Base-by-base conservation (phyloP, 2,888 invertebrate species). In the Mystacides longicornis region DNA sequence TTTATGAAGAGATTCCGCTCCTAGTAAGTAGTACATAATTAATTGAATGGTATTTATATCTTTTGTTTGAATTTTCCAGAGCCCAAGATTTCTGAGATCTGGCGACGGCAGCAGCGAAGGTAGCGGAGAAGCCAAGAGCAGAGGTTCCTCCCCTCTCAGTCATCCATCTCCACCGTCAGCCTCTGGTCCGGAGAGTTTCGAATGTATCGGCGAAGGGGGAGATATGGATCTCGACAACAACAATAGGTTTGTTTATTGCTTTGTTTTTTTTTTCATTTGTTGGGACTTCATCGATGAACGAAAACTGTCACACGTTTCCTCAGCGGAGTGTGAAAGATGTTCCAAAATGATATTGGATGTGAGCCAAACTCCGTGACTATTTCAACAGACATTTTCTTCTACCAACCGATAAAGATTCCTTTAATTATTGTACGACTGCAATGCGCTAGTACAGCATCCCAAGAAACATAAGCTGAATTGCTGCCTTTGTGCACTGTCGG, bases 181-280 rank as follows among this genome's bases (percentile, higher is more conserved):
- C 63, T 88, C 88, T 3, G 89, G 89, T 65, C 86, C 84, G 11
- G 89, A 89, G 69, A 89, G 86, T 70, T 89, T 85, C 71, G 89
- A 89, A 69, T 89, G 89, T 70, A 86, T 84, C 65, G 87, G 86
- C 1, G 85, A 86, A 67, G 79, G 75, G 55, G 83, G 73, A 18
- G 81, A 83, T 60, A 74, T 75, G 18, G 83, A 83, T 49, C 63
- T 67, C 22, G 65, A 65, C 23, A 60, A 64, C 62, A 67, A 59
- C 19, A 60, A 61, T 31, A 62, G 63, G 62, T 64, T 49, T 11
- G n/a, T 21, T 46, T 46, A 46, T 46, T 46, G 9, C 19, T 46
- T 27, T 27, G 5, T 27, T 27, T 27, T 27, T 27, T 7, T 27
- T 27, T 7, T 27, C 27, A 27, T 27, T 7, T 27, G 27, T 7